Base-by-base conservation (phyloP, 1,140 invertebrate species). In the Eciton burchellii region DNA sequence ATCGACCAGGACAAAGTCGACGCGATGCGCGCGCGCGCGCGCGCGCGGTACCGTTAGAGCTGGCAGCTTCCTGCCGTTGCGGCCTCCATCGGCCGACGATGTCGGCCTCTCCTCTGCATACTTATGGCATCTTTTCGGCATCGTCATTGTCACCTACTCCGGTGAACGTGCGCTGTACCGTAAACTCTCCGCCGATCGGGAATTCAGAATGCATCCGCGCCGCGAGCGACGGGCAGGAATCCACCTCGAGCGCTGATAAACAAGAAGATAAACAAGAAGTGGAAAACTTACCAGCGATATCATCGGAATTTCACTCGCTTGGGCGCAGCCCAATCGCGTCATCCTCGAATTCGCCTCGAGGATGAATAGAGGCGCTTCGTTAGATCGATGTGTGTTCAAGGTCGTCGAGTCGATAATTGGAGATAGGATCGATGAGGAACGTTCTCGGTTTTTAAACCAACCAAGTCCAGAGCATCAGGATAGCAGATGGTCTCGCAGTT, bases 61-160 rank as follows among this genome's bases (percentile, higher is more conserved):
- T 90, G 89, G 86, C 87, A 91, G 88, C 87, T 92, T 92, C 92
- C 90, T 92, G 92, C 89, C 89, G 82, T 81, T 21, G 35, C 86
- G 79, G 77, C 87, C 85, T 85, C 84, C 87, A 84, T 85, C 85
- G 83, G 65, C 87, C 47, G 35, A n/a, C 21, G n/a, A 5, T 35
- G 29, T 43, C 82, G 56, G 12, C 26, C 35, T 62, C 73, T 79
- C 68, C 77, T 89, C 70, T 84, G 89, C 88, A 93, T 92, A 91
- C 85, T 89, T 91, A 90, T 87, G 81, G 81, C 54, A 71, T 66
- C 83, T 73, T 86, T 87, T 84, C 54, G 49, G 56, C 81, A 66
- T 74, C 74, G 68, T 88, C 82, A 88, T 88, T 86, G 86, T 89
- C 87, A 89, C 84, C 85, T 87, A 87, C 76, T 71, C 24, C 52